Base-by-base conservation (phyloP, 2,797 vertebrate species). In the Amblyraja radiata region DNA sequence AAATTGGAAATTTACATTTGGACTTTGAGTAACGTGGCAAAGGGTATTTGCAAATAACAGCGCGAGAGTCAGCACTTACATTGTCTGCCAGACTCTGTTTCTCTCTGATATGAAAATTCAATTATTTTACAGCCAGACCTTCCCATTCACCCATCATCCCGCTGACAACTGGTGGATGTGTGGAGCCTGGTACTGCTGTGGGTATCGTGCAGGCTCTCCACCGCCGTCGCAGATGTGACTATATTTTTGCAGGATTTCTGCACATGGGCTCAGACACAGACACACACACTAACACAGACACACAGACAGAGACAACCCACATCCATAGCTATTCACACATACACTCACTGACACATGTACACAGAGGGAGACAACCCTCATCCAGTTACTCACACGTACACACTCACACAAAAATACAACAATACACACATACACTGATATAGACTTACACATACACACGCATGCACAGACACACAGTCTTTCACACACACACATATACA, bases 91-190 rank as follows among this genome's bases (percentile, higher is more conserved):
- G 97, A 99, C 98, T 98, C 98, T 99, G 99, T 97, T 97, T 98
- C 94, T 96, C 98, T 99, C 98, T 99, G 99, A 99, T 99, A 99
- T 99, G 99, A 99, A 99, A 99, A 99, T 99, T 99, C 99, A 99
- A 99, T 99, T 99, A 99, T 99, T 99, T 99, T 99, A 98, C 98
- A 98, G 98, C 97, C 97, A 98, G 98, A 98, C 97, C 96, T 98
- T 97, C 97, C 97, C 63, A 97, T 98, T 98, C 97, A 98, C 90
- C 90, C 90, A 92, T 92, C 90, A 92, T 92, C 90, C 97, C 98
- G 98, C 98, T 99, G 98, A 99, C 98, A 99, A 98, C 98, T 97
- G 96, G 97, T 97, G 97, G 96, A 95, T 97, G 97, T 97, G 97
- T 95, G 95, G 96, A 97, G 97, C 98, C 97, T 98, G 97, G 97